Base-by-base conservation (phyloP, 2,113 vertebrate genomes). In the Phyllostomus discolor region DNA sequence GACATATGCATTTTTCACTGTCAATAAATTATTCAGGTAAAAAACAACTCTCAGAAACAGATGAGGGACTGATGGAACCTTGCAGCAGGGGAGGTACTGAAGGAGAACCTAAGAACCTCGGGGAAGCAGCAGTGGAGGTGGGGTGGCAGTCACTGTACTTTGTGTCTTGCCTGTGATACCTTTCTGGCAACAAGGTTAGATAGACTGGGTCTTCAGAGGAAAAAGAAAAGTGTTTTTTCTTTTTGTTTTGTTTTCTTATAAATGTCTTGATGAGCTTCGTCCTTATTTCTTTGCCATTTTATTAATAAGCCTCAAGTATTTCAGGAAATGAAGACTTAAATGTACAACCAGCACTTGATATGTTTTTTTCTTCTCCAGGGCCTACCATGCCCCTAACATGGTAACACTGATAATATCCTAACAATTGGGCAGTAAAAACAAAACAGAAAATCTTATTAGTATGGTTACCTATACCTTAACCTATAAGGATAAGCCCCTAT, bases 291-390 rank as follows among this genome's bases (percentile, higher is more conserved):
- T 48, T 33, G 35, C 2, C 26, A 57, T 52, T 72, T 72, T n/a
- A 38, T 66, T 66, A 73, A 84, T 43, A 86, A 92, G 43, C 16
- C 46, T 91, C 80, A 38, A 79, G n/a, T 31, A 33, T 80, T 66
- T 48, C 15, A 78, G n/a, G 26, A 95, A 96, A 92, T 80, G 26
- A 80, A 94, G 52, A 91, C 16, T 67, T 70, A 83, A 69, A 67
- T 10, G n/a, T 85, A 96, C 92, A 95, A 79, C n/a, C 15, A 52
- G 48, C 5, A 67, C 19, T 33, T 54, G 59, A 35, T 52, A 66
- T 24, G 9, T 38, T 28, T 28, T 64, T 10, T 89, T 12, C 41
- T 50, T 2, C 48, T 81, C 10, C 43, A 80, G 33, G 66, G 41
- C 31, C 10, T 15, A 59, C 9, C 41, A 26, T 43, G 26, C 50